Conservation (phyloP, 2,888 invertebrate species). For the Euzophera pinguis region DNA sequence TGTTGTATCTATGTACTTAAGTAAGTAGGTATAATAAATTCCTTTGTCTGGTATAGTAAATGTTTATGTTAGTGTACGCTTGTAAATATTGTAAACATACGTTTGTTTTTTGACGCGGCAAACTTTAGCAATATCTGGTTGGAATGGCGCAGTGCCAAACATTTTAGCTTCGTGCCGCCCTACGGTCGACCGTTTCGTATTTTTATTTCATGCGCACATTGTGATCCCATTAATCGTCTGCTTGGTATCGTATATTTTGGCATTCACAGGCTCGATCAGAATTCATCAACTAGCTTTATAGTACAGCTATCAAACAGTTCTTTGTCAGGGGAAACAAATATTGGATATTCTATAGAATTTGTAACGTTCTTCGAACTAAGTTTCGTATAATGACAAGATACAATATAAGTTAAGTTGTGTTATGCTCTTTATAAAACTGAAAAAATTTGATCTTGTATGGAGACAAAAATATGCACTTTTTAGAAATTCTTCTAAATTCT, state of each 20-base stretch:
- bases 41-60: not conserved
- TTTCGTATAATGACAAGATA: too few species aligned
- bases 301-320: constrained; percentile 7
- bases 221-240: constrained; percentile 53
- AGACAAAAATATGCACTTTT: too few species aligned
- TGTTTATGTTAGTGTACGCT: not conserved
- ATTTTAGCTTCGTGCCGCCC: constrained; percentile 36
- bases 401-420: too few species aligned
- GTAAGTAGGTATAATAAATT: too few species aligned
- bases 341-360: not conserved
- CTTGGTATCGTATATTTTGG: constrained; percentile 16
- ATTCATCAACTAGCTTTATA: constrained; percentile 5
- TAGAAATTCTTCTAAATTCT: too few species aligned
- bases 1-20: too few species aligned
- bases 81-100: constrained; percentile 24
- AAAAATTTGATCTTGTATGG: too few species aligned
- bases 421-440: too few species aligned
- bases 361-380: too few species aligned
- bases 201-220: constrained; percentile 60
- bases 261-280: constrained; percentile 9
- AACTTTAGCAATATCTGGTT: constrained; percentile 54
- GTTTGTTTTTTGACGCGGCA: constrained; percentile 46
- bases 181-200: constrained; percentile 46
- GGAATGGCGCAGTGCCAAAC: constrained; percentile 54
- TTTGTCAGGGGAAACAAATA: not conserved